Percentiles rank a stretch among this genome's conserved stretches.
These are phyloP conservation scores for cat (Felis catus) DNA, from an alignment of 2,113 vertebrate species.

Conservation along the genomic window DNA sequence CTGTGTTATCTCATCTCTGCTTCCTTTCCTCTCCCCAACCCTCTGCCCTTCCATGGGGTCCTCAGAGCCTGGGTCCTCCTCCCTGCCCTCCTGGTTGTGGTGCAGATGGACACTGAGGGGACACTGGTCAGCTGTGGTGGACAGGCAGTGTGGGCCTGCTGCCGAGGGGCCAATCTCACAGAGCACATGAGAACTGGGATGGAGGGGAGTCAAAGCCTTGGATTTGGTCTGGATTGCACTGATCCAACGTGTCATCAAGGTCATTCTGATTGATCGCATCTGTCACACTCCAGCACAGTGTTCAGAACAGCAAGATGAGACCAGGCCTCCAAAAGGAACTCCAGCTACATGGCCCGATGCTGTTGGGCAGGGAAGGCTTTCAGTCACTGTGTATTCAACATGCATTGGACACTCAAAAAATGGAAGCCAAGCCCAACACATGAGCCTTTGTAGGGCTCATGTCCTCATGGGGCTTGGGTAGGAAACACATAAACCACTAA, in stretches of 20 bases:
- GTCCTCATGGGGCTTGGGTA: not conserved
- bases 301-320: not conserved
- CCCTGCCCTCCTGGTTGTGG: not conserved
- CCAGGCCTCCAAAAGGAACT: not conserved
- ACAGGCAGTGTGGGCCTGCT: rapidly evolving
- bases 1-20: not conserved
- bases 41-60: not conserved
- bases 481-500: not conserved
- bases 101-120: not conserved
- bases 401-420: rapidly evolving
- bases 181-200: rapidly evolving
- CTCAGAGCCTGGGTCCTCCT: not conserved
- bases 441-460: rapidly evolving
- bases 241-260: not conserved
- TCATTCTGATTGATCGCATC: not conserved
- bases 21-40: not conserved
- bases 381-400: not conserved
- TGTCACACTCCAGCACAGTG: not conserved
- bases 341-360: rapidly evolving
- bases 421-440: rapidly evolving
- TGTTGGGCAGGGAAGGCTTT: too few relatives aligned
- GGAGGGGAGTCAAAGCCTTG: too few relatives aligned
- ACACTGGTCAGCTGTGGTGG: not conserved
- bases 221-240: not conserved
- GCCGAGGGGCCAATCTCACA: too few relatives aligned